These are phyloP conservation scores for Ooceraea biroi DNA, from an alignment of 1,140 invertebrate species.

Conservation along the genomic window DNA sequence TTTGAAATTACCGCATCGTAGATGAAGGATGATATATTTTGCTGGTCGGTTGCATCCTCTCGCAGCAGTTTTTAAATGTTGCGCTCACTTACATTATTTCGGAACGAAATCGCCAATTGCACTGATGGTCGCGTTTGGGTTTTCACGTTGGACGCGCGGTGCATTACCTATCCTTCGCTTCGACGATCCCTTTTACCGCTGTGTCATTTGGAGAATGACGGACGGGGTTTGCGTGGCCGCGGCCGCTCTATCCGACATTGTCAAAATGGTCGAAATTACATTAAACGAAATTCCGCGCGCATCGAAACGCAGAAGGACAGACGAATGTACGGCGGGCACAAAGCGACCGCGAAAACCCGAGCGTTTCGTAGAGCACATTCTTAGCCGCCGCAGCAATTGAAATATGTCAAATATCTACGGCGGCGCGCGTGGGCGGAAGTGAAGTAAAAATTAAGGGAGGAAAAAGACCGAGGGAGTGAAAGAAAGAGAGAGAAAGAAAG, in stretches of 20 bases:
- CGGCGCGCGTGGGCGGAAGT: conserved; percentile 58
- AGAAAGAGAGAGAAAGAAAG: no score
- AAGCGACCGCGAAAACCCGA: conserved; percentile 81
- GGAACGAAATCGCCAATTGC: no score
- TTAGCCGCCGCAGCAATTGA: conserved; percentile 74
- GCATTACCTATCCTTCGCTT: not conserved
- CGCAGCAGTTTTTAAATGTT: no score
- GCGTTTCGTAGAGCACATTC: conserved; percentile 80
- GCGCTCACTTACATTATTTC: no score
- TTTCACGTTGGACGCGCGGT: no score
- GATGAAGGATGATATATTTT: no score
- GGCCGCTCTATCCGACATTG: conserved; percentile 41
- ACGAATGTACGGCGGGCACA: conserved; percentile 71
- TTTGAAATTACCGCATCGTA: no score
- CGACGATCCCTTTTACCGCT: not conserved
- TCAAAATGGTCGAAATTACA: conserved; percentile 80
- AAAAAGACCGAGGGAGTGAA: not conserved
- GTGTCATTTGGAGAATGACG: conserved; percentile 46
- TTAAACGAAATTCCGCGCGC: conserved; percentile 67
- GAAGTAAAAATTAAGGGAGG: conserved; percentile 75
- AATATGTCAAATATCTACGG: conserved; percentile 80
- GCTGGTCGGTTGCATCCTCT: no score
- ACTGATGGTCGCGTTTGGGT: no score
- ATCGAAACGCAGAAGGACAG: conserved; percentile 66
- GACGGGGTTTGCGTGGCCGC: not conserved